A percentile compares a stretch with the other conserved stretches of the same genome.
These are phyloP conservation scores for Alviniconcha strummeri DNA, from an alignment of 2,888 invertebrate genomes.

Conservation along the genomic window DNA sequence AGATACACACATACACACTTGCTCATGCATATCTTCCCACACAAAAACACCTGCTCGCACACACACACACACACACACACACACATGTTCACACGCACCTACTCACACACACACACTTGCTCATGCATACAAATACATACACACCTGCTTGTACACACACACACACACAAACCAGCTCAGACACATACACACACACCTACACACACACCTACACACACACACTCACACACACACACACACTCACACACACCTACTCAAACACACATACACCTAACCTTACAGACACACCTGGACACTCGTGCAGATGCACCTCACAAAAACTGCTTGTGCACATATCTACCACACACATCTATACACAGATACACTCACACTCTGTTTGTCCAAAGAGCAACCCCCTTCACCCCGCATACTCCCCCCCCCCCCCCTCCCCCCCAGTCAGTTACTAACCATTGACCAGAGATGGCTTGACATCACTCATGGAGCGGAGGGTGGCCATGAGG, in stretches of 20 bases:
- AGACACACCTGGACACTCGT: too few relatives aligned
- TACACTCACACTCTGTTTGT: background rate
- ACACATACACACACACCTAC: background rate
- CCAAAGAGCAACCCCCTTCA: background rate
- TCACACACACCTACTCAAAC: too few relatives aligned
- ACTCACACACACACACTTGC: background rate
- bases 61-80: slow-evolving; percentile 1
- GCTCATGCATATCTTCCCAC: background rate
- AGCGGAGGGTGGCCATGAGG: slow-evolving; percentile 30
- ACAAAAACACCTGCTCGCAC: background rate
- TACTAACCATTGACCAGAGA: slow-evolving; percentile 33
- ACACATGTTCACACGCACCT: background rate
- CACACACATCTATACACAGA: background rate
- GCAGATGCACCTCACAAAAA: too few relatives aligned
- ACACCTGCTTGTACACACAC: too few relatives aligned
- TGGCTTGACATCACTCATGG: slow-evolving; percentile 39
- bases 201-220: background rate
- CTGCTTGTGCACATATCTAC: too few relatives aligned
- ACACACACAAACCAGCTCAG: too few relatives aligned
- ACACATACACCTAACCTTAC: too few relatives aligned
- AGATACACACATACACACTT: background rate
- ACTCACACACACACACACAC: background rate
- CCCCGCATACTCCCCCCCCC: too few relatives aligned
- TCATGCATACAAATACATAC: too few relatives aligned
- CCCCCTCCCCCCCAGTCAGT: too few relatives aligned